Evolutionary conservation across 2,113 vertebrate species (phyloP).

Genomic region (Oryzias melastigma): DNA sequence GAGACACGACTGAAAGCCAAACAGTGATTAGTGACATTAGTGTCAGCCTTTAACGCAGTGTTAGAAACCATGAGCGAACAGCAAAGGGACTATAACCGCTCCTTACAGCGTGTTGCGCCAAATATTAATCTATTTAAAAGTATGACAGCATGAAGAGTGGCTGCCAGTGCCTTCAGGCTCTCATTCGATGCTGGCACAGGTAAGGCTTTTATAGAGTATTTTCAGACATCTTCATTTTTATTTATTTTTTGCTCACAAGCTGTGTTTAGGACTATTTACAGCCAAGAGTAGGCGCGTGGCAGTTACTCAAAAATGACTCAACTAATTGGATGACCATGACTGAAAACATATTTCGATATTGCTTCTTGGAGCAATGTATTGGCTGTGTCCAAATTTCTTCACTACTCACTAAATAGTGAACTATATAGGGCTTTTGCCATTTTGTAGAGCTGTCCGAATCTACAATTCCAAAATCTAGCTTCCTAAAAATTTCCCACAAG

Average conservation of each 20-base stretch:
- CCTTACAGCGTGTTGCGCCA: slow-evolving; percentile 9
- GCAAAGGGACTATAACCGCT: slow-evolving; percentile 6
- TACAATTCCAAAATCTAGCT: no score
- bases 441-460: no score
- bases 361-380: slow-evolving; percentile 44
- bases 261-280: slow-evolving; percentile 62
- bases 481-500: no score
- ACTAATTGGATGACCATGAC: slow-evolving; percentile 61
- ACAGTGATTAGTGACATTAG: slow-evolving; percentile 2
- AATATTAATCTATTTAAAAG: slow-evolving; percentile 32
- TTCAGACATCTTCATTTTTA: slow-evolving; percentile 10
- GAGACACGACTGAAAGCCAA: background rate
- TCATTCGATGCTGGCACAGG: slow-evolving; percentile 51
- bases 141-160: slow-evolving; percentile 39
- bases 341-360: slow-evolving; percentile 54
- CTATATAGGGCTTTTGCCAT: no score
- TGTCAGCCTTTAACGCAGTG: background rate
- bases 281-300: slow-evolving; percentile 65
- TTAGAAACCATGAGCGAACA: background rate
- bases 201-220: slow-evolving; percentile 27
- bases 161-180: slow-evolving; percentile 48
- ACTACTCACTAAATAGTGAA: no score
- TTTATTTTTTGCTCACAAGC: slow-evolving; percentile 31
- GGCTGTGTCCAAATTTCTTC: no score
- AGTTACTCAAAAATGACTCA: slow-evolving; percentile 66